Percentiles rank a stretch among this genome's conserved stretches.
Conservation (phyloP, 1,140 invertebrate species). For the Sipha flava region DNA sequence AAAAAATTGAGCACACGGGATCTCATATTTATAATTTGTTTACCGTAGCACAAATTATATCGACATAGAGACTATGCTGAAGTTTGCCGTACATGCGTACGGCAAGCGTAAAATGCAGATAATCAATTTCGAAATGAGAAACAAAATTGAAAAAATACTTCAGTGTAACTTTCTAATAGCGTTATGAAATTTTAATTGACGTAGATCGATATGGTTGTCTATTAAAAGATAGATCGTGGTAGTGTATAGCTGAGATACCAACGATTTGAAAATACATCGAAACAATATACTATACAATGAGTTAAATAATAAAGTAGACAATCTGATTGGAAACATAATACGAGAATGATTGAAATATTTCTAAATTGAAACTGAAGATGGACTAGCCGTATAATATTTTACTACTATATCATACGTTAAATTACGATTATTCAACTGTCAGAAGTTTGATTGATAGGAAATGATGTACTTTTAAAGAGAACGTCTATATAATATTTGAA, state of each 20-base stretch:
- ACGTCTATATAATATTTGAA: not conserved
- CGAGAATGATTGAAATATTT: not conserved
- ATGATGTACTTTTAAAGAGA: not conserved
- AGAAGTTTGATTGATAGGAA: not conserved
- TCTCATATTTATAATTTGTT: no score
- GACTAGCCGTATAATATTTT: not conserved
- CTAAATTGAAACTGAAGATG: not conserved
- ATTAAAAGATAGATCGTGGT: not conserved
- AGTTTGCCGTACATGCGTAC: no score
- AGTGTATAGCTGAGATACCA: not conserved
- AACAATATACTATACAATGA: not conserved
- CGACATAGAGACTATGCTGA: no score
- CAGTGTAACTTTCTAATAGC: not conserved
- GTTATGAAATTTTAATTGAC: conserved; percentile 4
- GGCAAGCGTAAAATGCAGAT: not conserved
- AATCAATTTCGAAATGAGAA: not conserved
- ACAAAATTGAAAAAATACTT: not conserved
- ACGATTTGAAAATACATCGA: not conserved
- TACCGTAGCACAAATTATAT: no score
- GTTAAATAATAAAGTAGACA: conserved; percentile 6
- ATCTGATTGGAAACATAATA: not conserved
- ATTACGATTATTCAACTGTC: conserved; percentile 8
- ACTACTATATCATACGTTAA: not conserved
- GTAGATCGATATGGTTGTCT: conserved; percentile 6
- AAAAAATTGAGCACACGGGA: no score